Evolutionary conservation across 2,888 invertebrate genomes (phyloP), one percentile per base, ranked within the genome.

Genomic region (Molorchus minor): DNA sequence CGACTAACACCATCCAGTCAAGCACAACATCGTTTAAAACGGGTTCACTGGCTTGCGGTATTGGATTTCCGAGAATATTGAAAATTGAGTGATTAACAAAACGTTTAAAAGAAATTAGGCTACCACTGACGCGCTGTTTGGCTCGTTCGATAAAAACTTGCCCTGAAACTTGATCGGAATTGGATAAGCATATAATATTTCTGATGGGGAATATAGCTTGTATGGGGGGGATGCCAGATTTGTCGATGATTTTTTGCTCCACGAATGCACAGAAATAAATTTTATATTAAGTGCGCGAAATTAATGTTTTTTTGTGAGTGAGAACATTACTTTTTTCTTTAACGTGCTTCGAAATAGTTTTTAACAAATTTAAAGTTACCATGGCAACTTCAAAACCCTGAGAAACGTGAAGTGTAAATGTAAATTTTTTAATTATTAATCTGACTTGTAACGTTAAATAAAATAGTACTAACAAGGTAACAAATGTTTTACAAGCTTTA

Each of bases 51-150:
- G 44, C 59, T 55, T 33, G 30, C 17, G 33, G 57, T 49, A 61
- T 60, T 63, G 58, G 44, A 57, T 64, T 65, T 67, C 67, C 55
- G 40, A 56, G 65, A 69, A 67, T 55, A 57, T 47, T 46, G 57
- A 56, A 64, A 64, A 69, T 69, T 67, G 62, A 67, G 66, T 64
- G 65, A 69, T 69, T 67, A 67, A 61, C 61, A 59, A 62, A 67
- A 62, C 57, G 62, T 67, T 69, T 69, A 52, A 52, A 52, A 52
- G 52, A 52, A 52, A 52, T 52, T 52, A 52, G 52, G 52, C 52
- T 52, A 52, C 52, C 52, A 41, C 40, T 41, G 52, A 29, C 52
- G 30, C 52, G 49, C 36, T 38, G 35, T 38, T 49, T 21, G 29
- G 25, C 30, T 25, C 7, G 20, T 12, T 13, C 17, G 52, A 30